Evolutionary conservation across 2,888 invertebrate species (phyloP), one percentile per base, ranked within the genome.

Genomic region (Tachina grossa): DNA sequence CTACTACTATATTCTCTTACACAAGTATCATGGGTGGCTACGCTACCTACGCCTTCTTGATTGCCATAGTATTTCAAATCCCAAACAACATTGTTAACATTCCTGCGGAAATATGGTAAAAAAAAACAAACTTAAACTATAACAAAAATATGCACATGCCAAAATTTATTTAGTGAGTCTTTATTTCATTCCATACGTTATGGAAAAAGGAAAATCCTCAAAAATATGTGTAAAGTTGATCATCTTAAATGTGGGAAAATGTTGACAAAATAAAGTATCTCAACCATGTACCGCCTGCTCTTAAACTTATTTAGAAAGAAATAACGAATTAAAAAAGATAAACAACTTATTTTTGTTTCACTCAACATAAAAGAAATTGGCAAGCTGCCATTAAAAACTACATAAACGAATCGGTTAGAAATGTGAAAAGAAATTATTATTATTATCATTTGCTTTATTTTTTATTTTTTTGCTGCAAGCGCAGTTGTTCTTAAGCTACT

Each of bases 371-470:
- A 10, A 59, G 57, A 66, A 45, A 31, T 79, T 85, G 85, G 85
- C 78, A 83, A 68, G 55, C 66, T 83, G 79, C 82, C 83, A 85
- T 79, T 76, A 68, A 76, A 84, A 84, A 55, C 77, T 55, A 74
- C 71, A 45, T 22, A 65, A 66, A 53, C 41, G 43, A 59, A 51
- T 8, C 68, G 13, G 22, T 59, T 9, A 51, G 22, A 80, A 74
- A 66, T 66, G 43, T 43, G 16, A 1, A 14, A 71, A 61, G 31
- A 53, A 78, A 69, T 45, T 16, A 31, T 31, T 31, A 31, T 31
- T 31, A 31, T 31, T 31, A 31, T 31, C 6, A 31, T 31, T 5
- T 31, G 31, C 0, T 31, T 31, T 31, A 31, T 31, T 31, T 31
- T 31, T 31, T 4, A 31, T 31, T 31, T 31, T 31, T 31, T 31